Evolutionary conservation across 2,888 invertebrate genomes (phyloP), one percentile per base, ranked within the genome.

Genomic region (Phengaris alcon): DNA sequence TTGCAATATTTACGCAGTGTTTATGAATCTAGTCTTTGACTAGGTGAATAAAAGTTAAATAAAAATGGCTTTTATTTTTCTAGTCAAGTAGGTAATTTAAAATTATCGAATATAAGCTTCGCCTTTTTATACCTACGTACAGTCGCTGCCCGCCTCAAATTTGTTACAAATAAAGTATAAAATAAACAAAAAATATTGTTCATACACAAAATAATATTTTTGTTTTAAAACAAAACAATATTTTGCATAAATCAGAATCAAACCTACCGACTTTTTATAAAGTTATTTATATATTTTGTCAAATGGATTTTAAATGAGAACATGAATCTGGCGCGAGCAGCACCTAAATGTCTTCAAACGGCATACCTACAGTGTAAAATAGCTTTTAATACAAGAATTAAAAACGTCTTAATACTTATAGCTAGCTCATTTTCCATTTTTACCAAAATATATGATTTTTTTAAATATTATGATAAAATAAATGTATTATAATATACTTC

Each of bases 61-160:
- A 12, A 64, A 12, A 9, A 64, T 35, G 35, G 10, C 35, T 64
- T 7, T 5, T 7, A 64, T 64, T 64, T 10, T 64, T 10, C 59
- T 22, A 22, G 10, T 64, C 59, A 64, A 9, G 57, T 57, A 15
- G 12, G 64, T 10, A 35, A 6, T 15, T 46, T 10, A 51, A 22
- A 22, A 22, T 22, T 51, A 51, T 15, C n/a, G 15, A 69, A 51
- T 51, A 51, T 51, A 51, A 70, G 48, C 48, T 70, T 70, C 10
- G 70, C 70, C 51, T 70, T 70, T 68, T 48, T 51, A 70, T 70
- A 70, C 48, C 6, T 51, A 69, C 1, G 15, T 12, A 35, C 35
- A 64, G 44, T 44, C 35, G 35, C 64, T 64, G 64, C 64, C 35
- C 35, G 64, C 35, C 6, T 44, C 35, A 64, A 64, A 44, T 44